phyloP scores from a whole-genome alignment of 2,888 invertebrate species.

The Macrophya annulata region DNA sequence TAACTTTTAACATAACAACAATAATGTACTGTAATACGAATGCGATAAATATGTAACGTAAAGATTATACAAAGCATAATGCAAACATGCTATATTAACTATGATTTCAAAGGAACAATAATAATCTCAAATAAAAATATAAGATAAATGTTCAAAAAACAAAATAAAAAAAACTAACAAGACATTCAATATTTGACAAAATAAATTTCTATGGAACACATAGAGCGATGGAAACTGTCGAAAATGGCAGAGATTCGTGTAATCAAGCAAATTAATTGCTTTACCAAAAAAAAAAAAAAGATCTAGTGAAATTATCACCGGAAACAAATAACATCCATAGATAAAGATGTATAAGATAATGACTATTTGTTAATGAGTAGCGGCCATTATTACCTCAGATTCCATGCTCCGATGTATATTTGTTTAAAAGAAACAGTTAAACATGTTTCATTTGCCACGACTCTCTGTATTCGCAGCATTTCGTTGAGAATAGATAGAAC shows the following conservation, averaged over 20 bases:
- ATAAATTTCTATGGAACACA: conserved; percentile 23
- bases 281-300: not conserved
- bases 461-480: conserved; percentile 80
- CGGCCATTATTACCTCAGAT: conserved; percentile 8
- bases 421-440: conserved; percentile 73
- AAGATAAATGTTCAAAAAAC: not conserved
- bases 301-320: not conserved
- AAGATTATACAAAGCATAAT: not conserved
- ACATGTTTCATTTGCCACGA: conserved; percentile 80
- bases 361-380: not conserved
- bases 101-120: not conserved
- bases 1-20: conserved; percentile 42
- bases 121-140: conserved; percentile 17
- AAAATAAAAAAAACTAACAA: not conserved
- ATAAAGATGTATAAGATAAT: not conserved
- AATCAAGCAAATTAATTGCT: not conserved
- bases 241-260: conserved; percentile 23
- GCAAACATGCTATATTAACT: not conserved
- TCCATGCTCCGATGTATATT: conserved; percentile 29
- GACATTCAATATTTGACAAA: not conserved
- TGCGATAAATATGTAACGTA: conserved; percentile 22
- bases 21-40: conserved; percentile 21
- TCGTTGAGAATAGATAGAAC: conserved; percentile 89
- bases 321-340: not conserved
- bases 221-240: conserved; percentile 33